Evolutionary conservation across 1,140 invertebrate species (phyloP).

Genomic region (Drosophila equinoxialis): DNA sequence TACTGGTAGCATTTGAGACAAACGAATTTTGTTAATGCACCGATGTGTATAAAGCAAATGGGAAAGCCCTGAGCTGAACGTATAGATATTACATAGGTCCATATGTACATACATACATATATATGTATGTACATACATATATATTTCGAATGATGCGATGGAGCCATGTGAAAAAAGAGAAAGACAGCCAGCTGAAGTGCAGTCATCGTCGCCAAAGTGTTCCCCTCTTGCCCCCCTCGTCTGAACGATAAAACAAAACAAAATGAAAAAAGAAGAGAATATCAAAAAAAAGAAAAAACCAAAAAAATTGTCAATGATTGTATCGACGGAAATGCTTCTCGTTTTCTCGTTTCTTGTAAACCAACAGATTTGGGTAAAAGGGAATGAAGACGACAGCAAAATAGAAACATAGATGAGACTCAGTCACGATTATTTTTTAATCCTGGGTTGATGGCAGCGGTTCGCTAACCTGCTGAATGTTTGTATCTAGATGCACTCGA

Average conservation of each 20-base stretch:
- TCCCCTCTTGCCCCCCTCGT: too few relatives aligned
- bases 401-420: conserved; percentile 6
- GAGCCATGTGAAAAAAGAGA: conserved; percentile 8
- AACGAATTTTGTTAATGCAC: conserved; percentile 37
- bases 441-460: not conserved
- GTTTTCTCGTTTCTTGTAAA: conserved; percentile 2
- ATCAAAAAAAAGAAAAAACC: not conserved
- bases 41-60: conserved; percentile 33
- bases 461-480: conserved; percentile 3
- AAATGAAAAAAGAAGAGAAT: not conserved
- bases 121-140: too few relatives aligned
- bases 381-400: not conserved
- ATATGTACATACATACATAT: too few relatives aligned
- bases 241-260: not conserved
- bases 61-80: conserved; percentile 20
- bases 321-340: conserved; percentile 7
- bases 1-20: conserved; percentile 29
- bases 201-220: conserved; percentile 21
- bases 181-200: conserved; percentile 22
- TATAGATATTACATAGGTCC: not conserved
- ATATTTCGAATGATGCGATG: not conserved
- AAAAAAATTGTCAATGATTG: conserved; percentile 11
- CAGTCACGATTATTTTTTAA: conserved; percentile 19
- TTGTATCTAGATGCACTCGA: conserved; percentile 8
- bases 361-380: not conserved